Evolutionary conservation across 2,888 invertebrate genomes (phyloP), one percentile per base, ranked within the genome.

Genomic region (Chironomus riparius): DNA sequence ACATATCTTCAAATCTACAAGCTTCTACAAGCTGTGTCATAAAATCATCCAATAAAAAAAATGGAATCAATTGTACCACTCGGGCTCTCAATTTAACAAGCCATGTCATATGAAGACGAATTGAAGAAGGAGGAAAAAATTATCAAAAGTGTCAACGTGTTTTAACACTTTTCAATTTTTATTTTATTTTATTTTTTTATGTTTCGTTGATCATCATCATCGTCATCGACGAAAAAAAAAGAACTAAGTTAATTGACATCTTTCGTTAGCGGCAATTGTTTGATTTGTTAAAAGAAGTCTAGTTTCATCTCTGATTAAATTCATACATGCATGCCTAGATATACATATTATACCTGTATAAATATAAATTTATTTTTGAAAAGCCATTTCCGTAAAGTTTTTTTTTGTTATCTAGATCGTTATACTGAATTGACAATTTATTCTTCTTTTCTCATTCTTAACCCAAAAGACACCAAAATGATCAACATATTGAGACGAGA

Each of bases 81-180:
- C 38, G 38, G 56, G n/a, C 18, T 7, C 28, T 28, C 28, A 28
- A 28, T 28, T 1, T 28, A n/a, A 28, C 28, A 28, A 28, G 56
- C 2, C n/a, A 18, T 56, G 56, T 56, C 3, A 22, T 18, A 62
- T 62, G 22, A 22, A 12, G 18, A 62, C 15, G 15, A 21, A 18
- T 18, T 15, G 18, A 62, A 22, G 22, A 18, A 62, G 62, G 22
- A 24, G 24, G 65, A 21, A 65, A 65, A 65, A 65, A 65, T 65
- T 65, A 65, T 73, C 28, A 62, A 24, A 73, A 10, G 72, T 73
- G 72, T 73, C 72, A 73, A 73, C 68, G 72, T 62, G 61, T 73
- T 73, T 73, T 62, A 73, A 73, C 72, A 73, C 72, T 73, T 73
- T 73, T 73, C 72, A 73, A 62, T 73, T 73, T 72, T 50, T 72